Percentiles rank a stretch among this genome's conserved stretches.
These are phyloP conservation scores for Pomacea canaliculata DNA, from an alignment of 2,888 invertebrate genomes.

Conservation along the genomic window DNA sequence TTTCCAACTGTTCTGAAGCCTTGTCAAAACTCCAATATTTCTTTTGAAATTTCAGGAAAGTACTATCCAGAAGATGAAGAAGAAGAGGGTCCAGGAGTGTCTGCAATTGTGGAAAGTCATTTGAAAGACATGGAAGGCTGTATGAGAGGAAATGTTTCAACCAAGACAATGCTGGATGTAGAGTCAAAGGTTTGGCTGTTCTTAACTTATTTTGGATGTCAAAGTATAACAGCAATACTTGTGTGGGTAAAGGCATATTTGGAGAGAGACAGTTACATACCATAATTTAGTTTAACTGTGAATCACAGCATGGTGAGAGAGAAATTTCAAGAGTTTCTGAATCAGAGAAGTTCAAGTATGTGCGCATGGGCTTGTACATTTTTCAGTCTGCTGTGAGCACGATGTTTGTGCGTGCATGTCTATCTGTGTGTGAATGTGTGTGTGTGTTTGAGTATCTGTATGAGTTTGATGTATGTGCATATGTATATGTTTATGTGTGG, in stretches of 20 bases:
- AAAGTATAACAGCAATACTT: no score
- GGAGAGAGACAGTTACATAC: background rate
- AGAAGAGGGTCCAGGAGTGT: conserved; percentile 65
- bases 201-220: background rate
- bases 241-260: no score
- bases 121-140: conserved; percentile 55
- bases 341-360: background rate
- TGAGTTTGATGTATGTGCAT: no score
- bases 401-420: background rate
- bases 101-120: conserved; percentile 57
- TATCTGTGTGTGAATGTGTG: conserved; percentile 10
- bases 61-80: conserved; percentile 60
- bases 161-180: conserved; percentile 67
- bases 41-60: conserved; percentile 41
- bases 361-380: background rate
- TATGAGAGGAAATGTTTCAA: conserved; percentile 60
- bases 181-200: conserved; percentile 62
- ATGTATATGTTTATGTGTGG: no score
- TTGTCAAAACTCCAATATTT: no score
- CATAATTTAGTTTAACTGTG: background rate
- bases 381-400: no score
- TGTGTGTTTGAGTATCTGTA: background rate
- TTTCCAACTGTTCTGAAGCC: no score
- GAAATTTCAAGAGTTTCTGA: no score
- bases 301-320: no score